phyloP scores from a whole-genome alignment of 2,888 invertebrate species.

The Drosophila maculinotata region DNA sequence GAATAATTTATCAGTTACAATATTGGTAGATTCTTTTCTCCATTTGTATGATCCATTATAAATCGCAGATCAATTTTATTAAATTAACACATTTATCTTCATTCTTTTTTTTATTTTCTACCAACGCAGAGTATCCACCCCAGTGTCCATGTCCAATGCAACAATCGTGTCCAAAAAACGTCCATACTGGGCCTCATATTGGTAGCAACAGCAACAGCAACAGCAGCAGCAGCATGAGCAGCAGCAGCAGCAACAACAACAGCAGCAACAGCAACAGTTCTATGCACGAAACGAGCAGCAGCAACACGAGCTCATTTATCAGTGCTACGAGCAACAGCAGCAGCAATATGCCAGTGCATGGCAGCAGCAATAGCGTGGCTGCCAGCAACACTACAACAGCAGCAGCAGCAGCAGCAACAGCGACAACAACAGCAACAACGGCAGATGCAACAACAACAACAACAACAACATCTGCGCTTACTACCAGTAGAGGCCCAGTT shows the following conservation, averaged over 20 bases:
- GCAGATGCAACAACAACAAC: constrained; percentile 48
- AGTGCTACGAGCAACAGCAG: constrained; percentile 52
- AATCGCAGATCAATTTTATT: too few relatives aligned
- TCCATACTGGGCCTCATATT: constrained; percentile 99
- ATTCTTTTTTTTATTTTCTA: background rate
- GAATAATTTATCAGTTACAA: too few relatives aligned
- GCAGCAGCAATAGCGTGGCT: constrained; percentile 62
- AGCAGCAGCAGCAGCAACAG: constrained; percentile 66
- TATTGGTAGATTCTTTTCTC: too few relatives aligned
- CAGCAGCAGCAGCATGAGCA: constrained; percentile 56
- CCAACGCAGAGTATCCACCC: constrained; percentile 86
- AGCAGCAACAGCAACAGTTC: constrained; percentile 54
- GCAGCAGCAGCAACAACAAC: constrained; percentile 56
- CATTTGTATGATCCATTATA: too few relatives aligned
- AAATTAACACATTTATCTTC: background rate
- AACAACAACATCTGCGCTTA: constrained; percentile 74
- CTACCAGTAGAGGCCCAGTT: constrained; percentile 85
- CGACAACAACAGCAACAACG: constrained; percentile 52
- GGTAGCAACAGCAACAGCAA: constrained; percentile 91
- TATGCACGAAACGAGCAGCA: constrained; percentile 74
- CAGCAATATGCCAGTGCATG: constrained; percentile 65
- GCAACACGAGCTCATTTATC: constrained; percentile 57
- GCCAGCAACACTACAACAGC: constrained; percentile 50
- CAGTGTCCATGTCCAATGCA: constrained; percentile 95
- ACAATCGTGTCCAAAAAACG: constrained; percentile 99